Conservation (phyloP, 1,140 invertebrate species). For the Aphelenchoides avenae region DNA sequence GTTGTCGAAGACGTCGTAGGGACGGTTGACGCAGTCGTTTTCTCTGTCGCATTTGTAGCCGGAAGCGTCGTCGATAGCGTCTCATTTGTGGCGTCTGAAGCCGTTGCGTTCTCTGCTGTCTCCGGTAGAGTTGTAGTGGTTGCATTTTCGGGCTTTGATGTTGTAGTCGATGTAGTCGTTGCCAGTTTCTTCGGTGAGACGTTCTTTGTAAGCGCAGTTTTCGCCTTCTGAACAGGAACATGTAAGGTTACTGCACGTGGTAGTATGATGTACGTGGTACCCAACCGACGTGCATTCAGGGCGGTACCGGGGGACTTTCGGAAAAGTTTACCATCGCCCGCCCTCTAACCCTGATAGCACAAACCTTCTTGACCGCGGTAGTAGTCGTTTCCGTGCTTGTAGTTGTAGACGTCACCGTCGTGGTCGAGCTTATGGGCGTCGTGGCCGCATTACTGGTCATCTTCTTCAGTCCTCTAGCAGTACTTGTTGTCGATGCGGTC, state of each 20-base stretch:
- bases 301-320: no score
- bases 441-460: no score
- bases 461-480: neutral
- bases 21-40: constrained; percentile 17
- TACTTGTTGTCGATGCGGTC: constrained; percentile 8
- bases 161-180: constrained; percentile 12
- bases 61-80: constrained; percentile 1
- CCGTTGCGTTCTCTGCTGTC: neutral
- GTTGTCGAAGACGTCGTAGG: constrained; percentile 15
- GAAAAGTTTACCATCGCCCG: no score
- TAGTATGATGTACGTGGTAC: no score
- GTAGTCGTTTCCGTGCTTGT: constrained; percentile 13
- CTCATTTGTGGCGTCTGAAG: constrained; percentile 3
- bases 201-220: no score
- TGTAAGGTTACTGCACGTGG: no score
- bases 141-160: constrained; percentile 2
- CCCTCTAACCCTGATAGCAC: no score
- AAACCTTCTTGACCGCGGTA: no score
- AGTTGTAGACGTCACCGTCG: constrained; percentile 4
- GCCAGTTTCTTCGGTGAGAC: no score
- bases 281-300: no score
- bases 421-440: no score
- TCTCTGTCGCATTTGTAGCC: constrained; percentile 4
- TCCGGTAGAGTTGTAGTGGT: constrained; percentile 14
- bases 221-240: no score